phyloP scores from a whole-genome alignment of 1,140 invertebrate species.

The Danaus plexippus region DNA sequence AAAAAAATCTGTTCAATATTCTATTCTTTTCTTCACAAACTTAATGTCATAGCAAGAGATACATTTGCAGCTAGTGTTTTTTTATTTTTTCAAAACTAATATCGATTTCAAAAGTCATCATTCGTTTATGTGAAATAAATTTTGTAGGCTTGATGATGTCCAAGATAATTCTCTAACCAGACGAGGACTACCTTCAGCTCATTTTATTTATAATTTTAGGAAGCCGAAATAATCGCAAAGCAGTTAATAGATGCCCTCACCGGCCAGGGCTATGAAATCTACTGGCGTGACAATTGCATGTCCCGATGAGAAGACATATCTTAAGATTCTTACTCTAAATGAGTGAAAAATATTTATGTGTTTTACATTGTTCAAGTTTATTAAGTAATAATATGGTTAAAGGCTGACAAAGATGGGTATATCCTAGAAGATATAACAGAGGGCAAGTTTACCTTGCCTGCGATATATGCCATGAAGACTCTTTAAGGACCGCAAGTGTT shows the following conservation, averaged over 20 bases:
- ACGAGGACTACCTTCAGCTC: conserved; percentile 16
- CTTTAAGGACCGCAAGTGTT: no score
- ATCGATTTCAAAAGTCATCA: no score
- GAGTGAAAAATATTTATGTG: conserved; percentile 1
- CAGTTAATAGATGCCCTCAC: conserved; percentile 1
- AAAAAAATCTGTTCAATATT: neutral
- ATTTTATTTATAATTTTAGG: conserved; percentile 1
- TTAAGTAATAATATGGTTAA: no score
- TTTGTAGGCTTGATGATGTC: conserved; percentile 22
- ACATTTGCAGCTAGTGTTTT: no score
- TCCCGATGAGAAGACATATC: conserved; percentile 20
- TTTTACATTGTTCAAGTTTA: no score
- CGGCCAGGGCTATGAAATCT: conserved; percentile 21
- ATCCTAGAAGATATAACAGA: no score
- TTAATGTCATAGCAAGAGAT: no score
- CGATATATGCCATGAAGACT: no score
- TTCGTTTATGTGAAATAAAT: neutral
- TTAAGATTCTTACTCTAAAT: conserved; percentile 17
- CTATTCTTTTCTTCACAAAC: no score
- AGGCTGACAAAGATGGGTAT: no score
- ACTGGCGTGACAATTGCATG: conserved; percentile 23
- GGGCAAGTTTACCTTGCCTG: no score
- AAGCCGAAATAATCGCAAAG: conserved; percentile 1
- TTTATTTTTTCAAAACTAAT: no score
- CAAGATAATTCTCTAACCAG: conserved; percentile 19